Conservation (phyloP, 1,140 invertebrate species). For the Ostrea edulis region DNA sequence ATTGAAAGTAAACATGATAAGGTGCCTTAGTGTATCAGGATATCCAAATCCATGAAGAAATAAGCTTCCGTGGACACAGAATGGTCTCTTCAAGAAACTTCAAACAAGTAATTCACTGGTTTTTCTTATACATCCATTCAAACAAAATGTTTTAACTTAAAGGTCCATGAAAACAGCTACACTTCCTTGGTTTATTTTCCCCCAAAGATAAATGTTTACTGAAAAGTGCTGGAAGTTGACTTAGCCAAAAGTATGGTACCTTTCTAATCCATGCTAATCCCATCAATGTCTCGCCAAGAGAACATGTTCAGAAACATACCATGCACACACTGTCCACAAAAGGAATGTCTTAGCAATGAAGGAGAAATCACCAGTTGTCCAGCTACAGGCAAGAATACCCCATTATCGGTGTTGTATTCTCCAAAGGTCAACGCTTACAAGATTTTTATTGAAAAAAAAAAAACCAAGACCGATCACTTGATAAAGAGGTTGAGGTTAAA, state of each 20-base stretch:
- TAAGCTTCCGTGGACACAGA: background rate
- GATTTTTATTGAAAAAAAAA: constrained; percentile 17
- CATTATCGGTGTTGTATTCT: background rate
- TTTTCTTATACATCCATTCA: background rate
- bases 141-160: background rate
- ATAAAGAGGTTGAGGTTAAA: background rate
- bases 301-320: background rate
- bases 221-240: background rate
- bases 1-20: constrained; percentile 36
- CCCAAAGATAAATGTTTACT: constrained; percentile 10
- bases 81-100: background rate
- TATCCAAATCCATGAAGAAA: constrained; percentile 15
- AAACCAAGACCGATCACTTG: background rate
- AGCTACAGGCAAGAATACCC: background rate
- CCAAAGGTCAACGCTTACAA: background rate
- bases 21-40: background rate
- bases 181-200: background rate
- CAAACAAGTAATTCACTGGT: background rate
- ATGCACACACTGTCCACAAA: background rate
- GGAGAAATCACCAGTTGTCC: no score
- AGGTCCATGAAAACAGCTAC: background rate
- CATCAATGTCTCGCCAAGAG: background rate
- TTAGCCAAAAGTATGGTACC: background rate
- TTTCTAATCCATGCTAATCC: constrained; percentile 1
- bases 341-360: background rate